Evolutionary conservation across 2,113 vertebrate species (phyloP).

Genomic region (Calypte anna): DNA sequence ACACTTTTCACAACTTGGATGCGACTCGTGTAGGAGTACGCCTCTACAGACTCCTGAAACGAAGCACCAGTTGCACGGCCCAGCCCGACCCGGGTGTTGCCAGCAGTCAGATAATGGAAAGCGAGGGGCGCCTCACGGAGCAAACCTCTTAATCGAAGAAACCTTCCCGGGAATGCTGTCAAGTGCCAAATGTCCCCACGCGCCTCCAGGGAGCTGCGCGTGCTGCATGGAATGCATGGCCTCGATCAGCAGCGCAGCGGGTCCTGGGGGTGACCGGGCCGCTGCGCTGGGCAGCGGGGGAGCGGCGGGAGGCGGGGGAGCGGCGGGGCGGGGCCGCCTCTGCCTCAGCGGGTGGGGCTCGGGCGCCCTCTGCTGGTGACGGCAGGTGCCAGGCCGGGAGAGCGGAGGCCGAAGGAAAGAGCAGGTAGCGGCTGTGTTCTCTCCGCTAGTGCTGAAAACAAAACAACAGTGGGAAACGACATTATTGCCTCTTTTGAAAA

Average conservation of each 20-base stretch:
- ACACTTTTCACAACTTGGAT: not conserved
- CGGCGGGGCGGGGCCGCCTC: not conserved
- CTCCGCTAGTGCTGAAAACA: fast-evolving
- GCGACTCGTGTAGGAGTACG: fast-evolving
- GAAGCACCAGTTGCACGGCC: too few relatives aligned
- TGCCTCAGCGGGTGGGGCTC: too few relatives aligned
- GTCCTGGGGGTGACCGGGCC: not conserved
- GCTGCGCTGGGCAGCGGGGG: not conserved
- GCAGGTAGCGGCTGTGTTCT: not conserved
- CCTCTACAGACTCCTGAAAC: not conserved
- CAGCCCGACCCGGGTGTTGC: fast-evolving
- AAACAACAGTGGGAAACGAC: fast-evolving
- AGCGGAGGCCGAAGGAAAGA: too few relatives aligned
- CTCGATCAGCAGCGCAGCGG: fast-evolving
- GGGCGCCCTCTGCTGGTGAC: too few relatives aligned
- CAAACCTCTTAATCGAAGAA: not conserved
- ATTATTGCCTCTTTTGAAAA: fast-evolving
- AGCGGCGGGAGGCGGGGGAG: too few relatives aligned
- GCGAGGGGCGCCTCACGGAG: fast-evolving
- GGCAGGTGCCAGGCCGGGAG: too few relatives aligned
- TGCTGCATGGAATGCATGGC: not conserved
- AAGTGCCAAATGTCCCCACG: not conserved
- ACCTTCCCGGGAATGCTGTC: not conserved
- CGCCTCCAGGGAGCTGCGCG: not conserved
- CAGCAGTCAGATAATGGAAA: fast-evolving